A percentile compares a stretch with the other conserved stretches of the same genome.
phyloP scores from a whole-genome alignment of 2,797 vertebrate species.

The Carapus acus region DNA sequence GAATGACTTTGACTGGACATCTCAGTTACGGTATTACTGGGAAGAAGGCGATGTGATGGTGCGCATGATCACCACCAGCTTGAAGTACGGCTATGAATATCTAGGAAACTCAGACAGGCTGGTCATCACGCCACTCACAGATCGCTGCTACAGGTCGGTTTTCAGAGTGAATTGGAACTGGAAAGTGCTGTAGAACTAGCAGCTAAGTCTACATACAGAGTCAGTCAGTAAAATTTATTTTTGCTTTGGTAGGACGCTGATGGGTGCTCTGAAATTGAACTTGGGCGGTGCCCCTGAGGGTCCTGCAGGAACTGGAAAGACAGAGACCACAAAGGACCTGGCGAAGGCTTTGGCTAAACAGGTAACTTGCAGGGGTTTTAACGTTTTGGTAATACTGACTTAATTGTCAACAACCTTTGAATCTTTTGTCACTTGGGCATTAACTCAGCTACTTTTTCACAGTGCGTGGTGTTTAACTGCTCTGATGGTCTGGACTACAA shows the following conservation, averaged over 20 bases:
- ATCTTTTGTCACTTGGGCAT: too few relatives aligned
- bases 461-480: constrained; percentile 97
- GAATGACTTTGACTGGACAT: constrained; percentile 91
- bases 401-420: background rate
- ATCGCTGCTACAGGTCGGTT: constrained; percentile 87
- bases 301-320: constrained; percentile 94
- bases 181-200: too few relatives aligned
- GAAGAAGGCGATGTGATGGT: constrained; percentile 75
- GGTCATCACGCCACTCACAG: constrained; percentile 91
- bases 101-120: constrained; percentile 86
- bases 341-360: constrained; percentile 97
- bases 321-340: constrained; percentile 94
- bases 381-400: background rate
- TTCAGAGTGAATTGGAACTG: background rate
- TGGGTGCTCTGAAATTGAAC: constrained; percentile 91
- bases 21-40: constrained; percentile 91
- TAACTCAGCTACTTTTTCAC: too few relatives aligned
- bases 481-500: constrained; percentile 93
- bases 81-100: constrained; percentile 90
- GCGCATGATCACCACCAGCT: constrained; percentile 87
- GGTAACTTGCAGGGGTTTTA: constrained; percentile 59
- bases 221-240: background rate
- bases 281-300: constrained; percentile 95
- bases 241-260: constrained; percentile 77
- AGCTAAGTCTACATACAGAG: too few relatives aligned